phyloP scores from a whole-genome alignment of 2,797 vertebrate species.

The Xiphorhynchus erythropygius region DNA sequence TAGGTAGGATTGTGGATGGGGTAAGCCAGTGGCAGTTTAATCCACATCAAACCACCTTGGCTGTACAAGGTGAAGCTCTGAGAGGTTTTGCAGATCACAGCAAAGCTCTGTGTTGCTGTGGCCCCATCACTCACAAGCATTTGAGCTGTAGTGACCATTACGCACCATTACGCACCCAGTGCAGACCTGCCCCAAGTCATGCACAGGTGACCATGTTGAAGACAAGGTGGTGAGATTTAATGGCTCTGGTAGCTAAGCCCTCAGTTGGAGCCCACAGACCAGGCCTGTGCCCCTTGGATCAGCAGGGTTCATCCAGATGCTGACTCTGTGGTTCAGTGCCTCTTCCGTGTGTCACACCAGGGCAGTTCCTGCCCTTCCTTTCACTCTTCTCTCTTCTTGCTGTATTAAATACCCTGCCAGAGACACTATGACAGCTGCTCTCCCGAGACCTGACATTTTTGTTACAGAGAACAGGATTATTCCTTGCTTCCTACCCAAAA shows the following conservation, averaged over 20 bases:
- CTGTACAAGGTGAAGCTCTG: neutral
- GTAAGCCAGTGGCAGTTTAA: neutral
- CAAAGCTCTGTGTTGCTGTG: neutral
- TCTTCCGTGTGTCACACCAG: neutral
- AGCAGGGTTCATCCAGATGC: neutral
- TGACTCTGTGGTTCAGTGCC: neutral
- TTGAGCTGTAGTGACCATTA: accelerated
- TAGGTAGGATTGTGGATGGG: neutral
- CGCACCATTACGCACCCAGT: neutral
- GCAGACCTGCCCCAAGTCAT: neutral
- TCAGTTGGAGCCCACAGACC: neutral
- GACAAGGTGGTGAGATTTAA: neutral
- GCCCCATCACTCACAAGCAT: neutral
- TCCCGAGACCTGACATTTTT: neutral
- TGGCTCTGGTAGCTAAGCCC: neutral
- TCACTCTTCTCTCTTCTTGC: neutral
- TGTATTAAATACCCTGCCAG: neutral
- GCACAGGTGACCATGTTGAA: accelerated
- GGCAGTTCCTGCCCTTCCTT: neutral
- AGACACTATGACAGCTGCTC: neutral
- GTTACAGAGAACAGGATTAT: neutral
- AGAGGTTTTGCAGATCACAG: neutral
- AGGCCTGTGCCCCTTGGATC: neutral
- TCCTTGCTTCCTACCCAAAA: neutral
- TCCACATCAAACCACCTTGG: accelerated